phyloP scores from a whole-genome alignment of 1,140 invertebrate genomes.

The Glossosoma conforme region DNA sequence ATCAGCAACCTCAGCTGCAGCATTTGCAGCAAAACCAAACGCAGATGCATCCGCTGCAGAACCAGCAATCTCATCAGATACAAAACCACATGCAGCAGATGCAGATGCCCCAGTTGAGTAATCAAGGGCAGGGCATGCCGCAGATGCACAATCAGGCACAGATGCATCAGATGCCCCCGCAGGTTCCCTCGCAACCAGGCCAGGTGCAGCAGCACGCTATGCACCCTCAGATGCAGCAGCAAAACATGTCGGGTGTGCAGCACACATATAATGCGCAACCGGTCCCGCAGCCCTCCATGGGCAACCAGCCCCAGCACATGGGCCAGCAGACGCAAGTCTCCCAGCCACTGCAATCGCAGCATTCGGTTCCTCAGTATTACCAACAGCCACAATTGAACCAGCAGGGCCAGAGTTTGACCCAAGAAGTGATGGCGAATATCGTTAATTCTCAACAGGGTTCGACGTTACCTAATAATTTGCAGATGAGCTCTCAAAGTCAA shows the following conservation, averaged over 20 bases:
- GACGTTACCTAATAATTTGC: slow-evolving; percentile 45
- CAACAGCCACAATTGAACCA: slow-evolving; percentile 47
- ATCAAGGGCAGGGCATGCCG: slow-evolving; percentile 43
- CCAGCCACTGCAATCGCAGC: slow-evolving; percentile 44
- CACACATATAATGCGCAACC: slow-evolving; percentile 44
- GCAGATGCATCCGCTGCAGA: slow-evolving; percentile 25
- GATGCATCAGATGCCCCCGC: slow-evolving; percentile 29
- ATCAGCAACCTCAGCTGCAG: slow-evolving; percentile 42
- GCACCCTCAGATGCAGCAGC: slow-evolving; percentile 48
- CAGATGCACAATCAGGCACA: slow-evolving; percentile 37
- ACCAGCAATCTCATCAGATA: slow-evolving; percentile 36
- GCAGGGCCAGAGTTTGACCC: slow-evolving; percentile 48
- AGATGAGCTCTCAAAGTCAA: slow-evolving; percentile 47
- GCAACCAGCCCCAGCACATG: slow-evolving; percentile 44
- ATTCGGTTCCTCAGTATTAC: slow-evolving; percentile 47
- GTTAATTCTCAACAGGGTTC: slow-evolving; percentile 50
- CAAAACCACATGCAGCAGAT: slow-evolving; percentile 50
- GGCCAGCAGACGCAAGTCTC: slow-evolving; percentile 44
- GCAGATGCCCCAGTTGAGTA: slow-evolving; percentile 44
- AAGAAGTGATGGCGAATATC: slow-evolving; percentile 49
- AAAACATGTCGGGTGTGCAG: slow-evolving; percentile 42
- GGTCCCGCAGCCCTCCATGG: slow-evolving; percentile 40
- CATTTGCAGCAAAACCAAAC: slow-evolving; percentile 45
- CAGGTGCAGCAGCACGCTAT: slow-evolving; percentile 44
- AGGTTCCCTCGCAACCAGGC: slow-evolving; percentile 43